Conservation (phyloP, 1,140 invertebrate species). For the Teleogryllus occipitalis region DNA sequence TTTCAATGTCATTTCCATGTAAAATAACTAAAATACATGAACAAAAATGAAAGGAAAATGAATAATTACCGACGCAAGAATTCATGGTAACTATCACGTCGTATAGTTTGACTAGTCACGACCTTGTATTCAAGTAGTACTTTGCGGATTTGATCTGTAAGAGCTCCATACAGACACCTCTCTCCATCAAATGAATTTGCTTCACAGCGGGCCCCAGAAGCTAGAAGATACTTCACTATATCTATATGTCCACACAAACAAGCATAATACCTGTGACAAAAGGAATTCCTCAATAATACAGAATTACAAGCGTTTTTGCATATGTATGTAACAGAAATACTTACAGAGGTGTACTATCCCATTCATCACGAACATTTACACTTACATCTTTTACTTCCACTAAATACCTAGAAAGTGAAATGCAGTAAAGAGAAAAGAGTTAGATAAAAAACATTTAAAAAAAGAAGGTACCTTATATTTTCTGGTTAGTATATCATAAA, state of each 20-base stretch:
- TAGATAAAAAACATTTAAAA: neutral
- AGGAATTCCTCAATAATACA: slow-evolving; percentile 10
- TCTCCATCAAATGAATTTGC: slow-evolving; percentile 52
- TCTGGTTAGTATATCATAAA: too few relatives aligned
- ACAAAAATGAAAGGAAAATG: neutral
- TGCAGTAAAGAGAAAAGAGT: neutral
- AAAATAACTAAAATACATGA: too few relatives aligned
- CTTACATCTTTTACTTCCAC: slow-evolving; percentile 45
- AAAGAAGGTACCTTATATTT: too few relatives aligned
- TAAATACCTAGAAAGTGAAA: slow-evolving; percentile 32
- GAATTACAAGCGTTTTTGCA: neutral
- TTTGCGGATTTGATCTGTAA: slow-evolving; percentile 43
- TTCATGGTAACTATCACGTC: slow-evolving; percentile 44
- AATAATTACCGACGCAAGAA: slow-evolving; percentile 40
- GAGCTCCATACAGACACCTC: slow-evolving; percentile 47
- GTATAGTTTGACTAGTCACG: slow-evolving; percentile 39
- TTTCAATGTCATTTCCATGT: neutral
- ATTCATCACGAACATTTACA: slow-evolving; percentile 44
- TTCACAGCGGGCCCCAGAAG: slow-evolving; percentile 46
- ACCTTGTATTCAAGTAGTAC: slow-evolving; percentile 41
- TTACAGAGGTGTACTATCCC: slow-evolving; percentile 48
- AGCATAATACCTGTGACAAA: slow-evolving; percentile 43
- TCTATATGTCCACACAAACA: slow-evolving; percentile 47
- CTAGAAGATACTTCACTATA: slow-evolving; percentile 43
- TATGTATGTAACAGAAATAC: slow-evolving; percentile 23